These are phyloP conservation scores for Lepilemur septentrionalis DNA, from an alignment of 2,797 vertebrate species.

Conservation along the genomic window DNA sequence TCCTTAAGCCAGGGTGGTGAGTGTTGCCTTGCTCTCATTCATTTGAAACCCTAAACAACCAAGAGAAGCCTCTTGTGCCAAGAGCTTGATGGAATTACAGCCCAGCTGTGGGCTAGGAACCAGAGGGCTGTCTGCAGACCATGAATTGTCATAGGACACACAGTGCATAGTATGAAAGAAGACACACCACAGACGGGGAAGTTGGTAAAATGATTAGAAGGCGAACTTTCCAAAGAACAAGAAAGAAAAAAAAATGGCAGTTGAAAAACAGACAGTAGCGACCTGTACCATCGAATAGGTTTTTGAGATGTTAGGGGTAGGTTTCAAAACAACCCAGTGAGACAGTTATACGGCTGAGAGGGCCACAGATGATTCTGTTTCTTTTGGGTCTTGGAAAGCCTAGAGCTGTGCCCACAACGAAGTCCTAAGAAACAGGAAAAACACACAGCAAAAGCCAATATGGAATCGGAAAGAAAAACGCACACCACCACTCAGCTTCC, in stretches of 20 bases:
- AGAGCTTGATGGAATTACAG: background rate
- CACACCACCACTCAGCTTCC: background rate
- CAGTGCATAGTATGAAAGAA: background rate
- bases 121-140: background rate
- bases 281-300: background rate
- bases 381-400: background rate
- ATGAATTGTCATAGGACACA: constrained; percentile 16
- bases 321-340: constrained; percentile 21
- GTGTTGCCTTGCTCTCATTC: background rate
- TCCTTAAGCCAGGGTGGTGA: background rate
- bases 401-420: background rate
- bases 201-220: constrained; percentile 35
- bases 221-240: background rate
- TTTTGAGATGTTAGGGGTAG: constrained; percentile 16
- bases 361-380: background rate
- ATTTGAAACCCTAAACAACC: background rate
- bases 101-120: background rate
- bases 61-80: background rate
- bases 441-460: background rate
- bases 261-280: constrained; percentile 15
- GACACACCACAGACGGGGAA: background rate
- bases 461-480: background rate
- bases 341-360: background rate
- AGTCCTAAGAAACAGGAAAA: constrained; percentile 15
- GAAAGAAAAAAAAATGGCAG: background rate